Conservation (phyloP, 2,888 invertebrate species). For the Cheilosia soror region DNA sequence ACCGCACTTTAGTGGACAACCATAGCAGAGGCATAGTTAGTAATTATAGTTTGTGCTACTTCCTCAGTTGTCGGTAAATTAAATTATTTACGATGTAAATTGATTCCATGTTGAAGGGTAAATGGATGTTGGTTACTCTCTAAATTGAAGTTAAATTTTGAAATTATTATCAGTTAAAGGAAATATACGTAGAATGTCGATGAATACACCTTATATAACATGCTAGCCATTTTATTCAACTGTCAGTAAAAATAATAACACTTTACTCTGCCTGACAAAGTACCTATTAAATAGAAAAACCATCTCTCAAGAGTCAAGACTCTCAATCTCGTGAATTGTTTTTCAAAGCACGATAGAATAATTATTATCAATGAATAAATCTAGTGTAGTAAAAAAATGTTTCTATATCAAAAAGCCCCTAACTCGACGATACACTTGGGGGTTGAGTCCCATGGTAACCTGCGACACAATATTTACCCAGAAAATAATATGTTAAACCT, state of each 20-base stretch:
- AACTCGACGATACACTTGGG: conserved; percentile 10
- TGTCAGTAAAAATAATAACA: neutral
- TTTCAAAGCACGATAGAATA: conserved; percentile 1
- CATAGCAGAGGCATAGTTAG: neutral
- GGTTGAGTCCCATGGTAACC: conserved; percentile 38
- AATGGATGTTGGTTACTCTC: conserved; percentile 16
- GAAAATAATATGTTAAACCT: conserved; percentile 43
- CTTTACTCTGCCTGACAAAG: neutral
- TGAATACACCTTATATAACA: no score
- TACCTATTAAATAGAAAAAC: neutral
- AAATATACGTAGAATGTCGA: no score
- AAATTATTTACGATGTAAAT: conserved; percentile 32
- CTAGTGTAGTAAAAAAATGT: neutral
- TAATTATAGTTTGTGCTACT: conserved; percentile 8
- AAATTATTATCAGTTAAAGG: neutral
- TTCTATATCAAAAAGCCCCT: neutral
- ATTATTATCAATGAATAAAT: conserved; percentile 21
- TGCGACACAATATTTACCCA: conserved; percentile 55
- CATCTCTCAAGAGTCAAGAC: conserved; percentile 8
- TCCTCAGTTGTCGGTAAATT: conserved; percentile 21
- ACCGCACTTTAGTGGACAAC: conserved; percentile 43
- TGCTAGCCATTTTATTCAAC: neutral
- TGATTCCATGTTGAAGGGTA: conserved; percentile 38
- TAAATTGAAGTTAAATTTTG: conserved; percentile 7
- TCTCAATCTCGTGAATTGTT: conserved; percentile 18